Evolutionary conservation across 2,797 vertebrate genomes (phyloP), one percentile per base, ranked within the genome.

Genomic region (Chelmon rostratus): DNA sequence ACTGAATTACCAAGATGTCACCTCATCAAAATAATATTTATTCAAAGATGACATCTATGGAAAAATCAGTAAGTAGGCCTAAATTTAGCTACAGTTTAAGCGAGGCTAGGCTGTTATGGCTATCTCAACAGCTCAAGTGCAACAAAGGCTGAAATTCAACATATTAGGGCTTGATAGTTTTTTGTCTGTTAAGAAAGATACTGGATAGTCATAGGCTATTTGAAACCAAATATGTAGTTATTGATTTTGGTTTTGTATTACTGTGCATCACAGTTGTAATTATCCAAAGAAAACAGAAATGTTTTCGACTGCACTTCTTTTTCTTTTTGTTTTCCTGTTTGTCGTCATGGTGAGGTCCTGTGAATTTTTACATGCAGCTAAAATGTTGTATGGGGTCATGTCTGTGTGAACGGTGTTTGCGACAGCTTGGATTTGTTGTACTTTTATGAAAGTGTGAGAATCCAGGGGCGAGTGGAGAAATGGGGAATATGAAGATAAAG

Each of bases 391-490:
- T 23, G 18, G 3, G 25, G 49, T 18, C 25, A 46, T 25, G 37
- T 49, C 23, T 75, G 23, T 28, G 35, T 16, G 56, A 65, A 16
- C 21, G 15, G 42, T 23, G 2, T 11, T n/a, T 12, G 21, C 3
- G 19, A 44, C 49, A 37, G 10, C 23, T 73, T 53, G 31, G 13
- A 64, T 56, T 15, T 56, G 8, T 46, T 46, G 28, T 15, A 25
- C 31, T 38, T 61, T 68, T 46, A 6, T 76, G 46, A 35, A 68
- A 52, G 7, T 52, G 18, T 54, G 23, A 49, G 28, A 62, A 59
- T 42, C n/a, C 18, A n/a, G 61, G 21, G 49, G 74, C 3, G 23
- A 35, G 50, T 21, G 57, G 23, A 73, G 67, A 13, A 49, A 5
- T n/a, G n/a, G 13, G 49, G 7, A 10, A 23, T 49, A 25, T 52